A percentile compares a stretch with the other conserved stretches of the same genome.
Conservation (phyloP, 2,888 invertebrate species). For the Ischnus inquisitorius region DNA sequence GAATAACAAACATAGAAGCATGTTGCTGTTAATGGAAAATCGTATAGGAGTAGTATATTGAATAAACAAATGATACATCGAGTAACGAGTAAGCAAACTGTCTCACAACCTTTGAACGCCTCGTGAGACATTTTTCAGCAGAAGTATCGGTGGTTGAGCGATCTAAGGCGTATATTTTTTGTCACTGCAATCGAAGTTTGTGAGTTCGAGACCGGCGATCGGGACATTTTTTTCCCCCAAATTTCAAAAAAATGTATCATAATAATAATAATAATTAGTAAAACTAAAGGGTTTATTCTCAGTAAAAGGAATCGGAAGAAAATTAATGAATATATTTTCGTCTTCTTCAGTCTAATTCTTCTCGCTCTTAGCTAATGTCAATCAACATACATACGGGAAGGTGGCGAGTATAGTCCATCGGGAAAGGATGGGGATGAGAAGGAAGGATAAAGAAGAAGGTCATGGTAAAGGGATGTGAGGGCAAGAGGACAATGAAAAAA, state of each 20-base stretch:
- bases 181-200: background rate
- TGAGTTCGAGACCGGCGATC: background rate
- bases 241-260: background rate
- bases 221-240: background rate
- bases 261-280: no score
- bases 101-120: background rate
- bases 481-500: background rate
- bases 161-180: background rate
- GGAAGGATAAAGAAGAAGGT: background rate
- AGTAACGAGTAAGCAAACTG: background rate
- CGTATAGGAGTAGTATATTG: background rate
- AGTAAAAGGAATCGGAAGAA: no score
- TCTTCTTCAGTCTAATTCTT: background rate
- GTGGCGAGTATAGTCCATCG: constrained; percentile 32
- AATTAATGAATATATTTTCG: no score
- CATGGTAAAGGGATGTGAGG: background rate
- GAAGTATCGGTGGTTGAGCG: background rate
- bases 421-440: constrained; percentile 25
- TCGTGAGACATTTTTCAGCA: background rate
- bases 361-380: constrained; percentile 20
- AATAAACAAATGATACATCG: background rate
- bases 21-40: background rate
- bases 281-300: no score
- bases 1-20: background rate
- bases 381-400: constrained; percentile 27